Base-by-base conservation (phyloP, 2,113 vertebrate genomes). In the Theristicus caerulescens region DNA sequence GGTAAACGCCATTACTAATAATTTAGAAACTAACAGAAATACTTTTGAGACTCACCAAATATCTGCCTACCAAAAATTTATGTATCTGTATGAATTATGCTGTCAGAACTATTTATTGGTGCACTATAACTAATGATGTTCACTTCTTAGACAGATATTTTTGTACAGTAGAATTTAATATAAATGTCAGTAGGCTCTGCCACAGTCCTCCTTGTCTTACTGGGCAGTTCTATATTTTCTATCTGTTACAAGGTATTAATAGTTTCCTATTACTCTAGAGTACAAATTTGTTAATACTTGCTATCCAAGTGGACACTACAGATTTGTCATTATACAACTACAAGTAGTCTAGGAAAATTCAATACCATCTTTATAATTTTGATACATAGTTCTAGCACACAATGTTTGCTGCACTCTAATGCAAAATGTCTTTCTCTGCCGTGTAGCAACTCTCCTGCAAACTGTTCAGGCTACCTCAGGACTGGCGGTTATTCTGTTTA, bases 381-480 rank as follows among this genome's bases (percentile, higher is more conserved):
- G 22, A 15, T 54, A 7, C 1, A 0, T 46, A 32, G 22, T 58
- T 94, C 4, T 71, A 40, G 32, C 32, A 40, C 26, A 7, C 6
- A 27, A 3, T 29, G 25, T 78, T 89, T 79, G 34, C 54, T 93
- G 20, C 19, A 16, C 54, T 80, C 34, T 65, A 26, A 70, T 26
- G 36, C 73, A 10, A 70, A 80, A 8, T 72, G 7, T 32, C 25
- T 91, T 57, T 51, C 78, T 72, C 22, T 92, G 26, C 71, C 11
- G 0, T 82, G 7, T 65, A 99, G 99, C 98, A 97, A 98, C 98
- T 44, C 98, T 99, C 7, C 93, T 99, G 91, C 99, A 99, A 96
- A 98, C 98, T 26, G 98, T 99, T 73, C 99, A 99, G 95, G 99
- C 98, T 49, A 99, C 99, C 17, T 98, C 99, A 5, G 99, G 99